A percentile compares a stretch with the other conserved stretches of the same genome.
Conservation (phyloP, 2,888 invertebrate species). For the Oscheius sp. region DNA sequence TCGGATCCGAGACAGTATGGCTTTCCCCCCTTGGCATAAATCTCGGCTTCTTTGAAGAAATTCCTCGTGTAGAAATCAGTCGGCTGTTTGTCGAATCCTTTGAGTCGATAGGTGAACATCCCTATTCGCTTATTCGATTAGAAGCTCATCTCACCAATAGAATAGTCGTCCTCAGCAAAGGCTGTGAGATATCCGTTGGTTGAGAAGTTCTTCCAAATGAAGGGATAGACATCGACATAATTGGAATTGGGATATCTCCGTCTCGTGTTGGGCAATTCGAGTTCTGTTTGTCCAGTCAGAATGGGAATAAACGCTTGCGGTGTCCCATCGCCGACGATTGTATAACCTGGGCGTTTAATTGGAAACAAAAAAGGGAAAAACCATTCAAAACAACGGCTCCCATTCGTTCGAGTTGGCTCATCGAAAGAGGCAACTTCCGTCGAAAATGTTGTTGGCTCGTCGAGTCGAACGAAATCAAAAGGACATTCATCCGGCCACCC, state of each 20-base stretch:
- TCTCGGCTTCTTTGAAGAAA: conserved; percentile 79
- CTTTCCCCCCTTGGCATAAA: neutral
- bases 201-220: conserved; percentile 71
- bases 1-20: conserved; percentile 78
- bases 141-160: conserved; percentile 75
- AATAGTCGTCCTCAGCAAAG: conserved; percentile 86
- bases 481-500: neutral
- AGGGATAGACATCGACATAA: conserved; percentile 72
- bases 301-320: conserved; percentile 4
- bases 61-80: conserved; percentile 89
- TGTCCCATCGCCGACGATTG: conserved; percentile 11
- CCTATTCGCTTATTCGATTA: conserved; percentile 31
- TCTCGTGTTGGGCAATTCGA: conserved; percentile 51
- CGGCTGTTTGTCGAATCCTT: conserved; percentile 84
- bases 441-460: conserved; percentile 12
- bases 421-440: neutral
- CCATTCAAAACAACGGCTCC: neutral
- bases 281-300: conserved; percentile 1
- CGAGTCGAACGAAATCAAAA: neutral
- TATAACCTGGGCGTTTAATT: neutral
- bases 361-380: neutral
- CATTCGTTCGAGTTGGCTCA: neutral
- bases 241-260: conserved; percentile 66
- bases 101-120: conserved; percentile 87
- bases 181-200: conserved; percentile 76